These are phyloP conservation scores for Chaetodon auriga DNA, from an alignment of 2,113 vertebrate genomes.

Conservation along the genomic window DNA sequence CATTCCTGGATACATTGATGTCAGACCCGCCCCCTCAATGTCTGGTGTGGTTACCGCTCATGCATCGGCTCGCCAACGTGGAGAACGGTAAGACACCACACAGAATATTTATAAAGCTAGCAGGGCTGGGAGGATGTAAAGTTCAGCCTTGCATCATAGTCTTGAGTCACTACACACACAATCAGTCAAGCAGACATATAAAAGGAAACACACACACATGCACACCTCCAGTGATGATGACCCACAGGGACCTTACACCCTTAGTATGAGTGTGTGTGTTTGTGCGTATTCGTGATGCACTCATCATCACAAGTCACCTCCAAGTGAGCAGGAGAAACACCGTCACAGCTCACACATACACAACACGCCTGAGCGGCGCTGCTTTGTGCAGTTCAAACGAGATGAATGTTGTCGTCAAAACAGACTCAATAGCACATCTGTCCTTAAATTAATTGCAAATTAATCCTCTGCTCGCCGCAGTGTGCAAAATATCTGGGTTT, in stretches of 20 bases:
- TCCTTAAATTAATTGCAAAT: constrained; percentile 41
- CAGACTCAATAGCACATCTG: constrained; percentile 18
- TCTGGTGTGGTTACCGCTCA: constrained; percentile 97
- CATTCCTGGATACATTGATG: constrained; percentile 98
- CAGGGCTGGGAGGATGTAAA: constrained; percentile 29
- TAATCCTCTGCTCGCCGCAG: constrained; percentile 23
- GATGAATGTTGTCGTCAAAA: neutral
- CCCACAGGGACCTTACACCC: constrained; percentile 46
- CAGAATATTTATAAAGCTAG: constrained; percentile 22
- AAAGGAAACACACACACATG: neutral
- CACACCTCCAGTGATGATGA: constrained; percentile 12
- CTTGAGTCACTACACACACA: constrained; percentile 34
- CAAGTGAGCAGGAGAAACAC: constrained; percentile 22
- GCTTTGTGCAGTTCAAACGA: constrained; percentile 2
- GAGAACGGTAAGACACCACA: constrained; percentile 91
- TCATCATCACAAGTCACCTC: constrained; percentile 33
- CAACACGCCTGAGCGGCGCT: neutral
- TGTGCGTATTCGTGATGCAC: constrained; percentile 34
- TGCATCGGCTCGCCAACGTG: constrained; percentile 97
- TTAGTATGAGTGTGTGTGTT: constrained; percentile 22
- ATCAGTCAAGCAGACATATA: constrained; percentile 29
- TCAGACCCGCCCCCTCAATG: constrained; percentile 97
- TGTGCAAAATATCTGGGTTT: constrained; percentile 58
- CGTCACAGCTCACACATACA: constrained; percentile 12
- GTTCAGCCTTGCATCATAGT: constrained; percentile 63